Percentiles rank a stretch among this genome's conserved stretches.
Evolutionary conservation across 2,113 vertebrate species (phyloP).

Genomic region (Fulmarus glacialis): DNA sequence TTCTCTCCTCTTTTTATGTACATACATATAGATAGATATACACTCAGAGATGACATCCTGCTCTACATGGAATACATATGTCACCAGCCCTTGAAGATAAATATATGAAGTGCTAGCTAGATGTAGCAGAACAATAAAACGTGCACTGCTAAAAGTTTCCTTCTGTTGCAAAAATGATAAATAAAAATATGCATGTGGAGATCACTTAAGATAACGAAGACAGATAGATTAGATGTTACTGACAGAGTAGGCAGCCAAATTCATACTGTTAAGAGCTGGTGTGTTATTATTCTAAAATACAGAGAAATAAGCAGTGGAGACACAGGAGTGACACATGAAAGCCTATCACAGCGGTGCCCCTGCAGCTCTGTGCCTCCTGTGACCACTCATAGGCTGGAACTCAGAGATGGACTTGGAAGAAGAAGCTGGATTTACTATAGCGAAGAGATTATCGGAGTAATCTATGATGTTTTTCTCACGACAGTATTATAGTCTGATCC

Average conservation of each 20-base stretch:
- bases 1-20: background rate
- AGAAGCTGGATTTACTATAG: background rate
- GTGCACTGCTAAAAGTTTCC: background rate
- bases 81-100: constrained; percentile 12
- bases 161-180: background rate
- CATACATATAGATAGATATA: background rate
- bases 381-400: background rate
- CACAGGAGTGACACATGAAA: background rate
- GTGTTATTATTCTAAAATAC: background rate
- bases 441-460: background rate
- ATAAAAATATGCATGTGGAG: background rate
- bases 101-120: background rate
- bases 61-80: background rate
- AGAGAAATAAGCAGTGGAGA: background rate
- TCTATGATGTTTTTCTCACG: background rate
- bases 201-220: background rate
- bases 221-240: background rate
- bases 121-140: constrained; percentile 24
- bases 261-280: background rate
- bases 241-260: background rate
- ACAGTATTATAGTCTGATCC: background rate
- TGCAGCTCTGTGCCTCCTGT: background rate
- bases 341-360: background rate
- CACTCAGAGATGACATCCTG: background rate
- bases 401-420: background rate